These are phyloP conservation scores for Synergus umbraculus DNA, from an alignment of 2,888 invertebrate genomes.

Conservation along the genomic window DNA sequence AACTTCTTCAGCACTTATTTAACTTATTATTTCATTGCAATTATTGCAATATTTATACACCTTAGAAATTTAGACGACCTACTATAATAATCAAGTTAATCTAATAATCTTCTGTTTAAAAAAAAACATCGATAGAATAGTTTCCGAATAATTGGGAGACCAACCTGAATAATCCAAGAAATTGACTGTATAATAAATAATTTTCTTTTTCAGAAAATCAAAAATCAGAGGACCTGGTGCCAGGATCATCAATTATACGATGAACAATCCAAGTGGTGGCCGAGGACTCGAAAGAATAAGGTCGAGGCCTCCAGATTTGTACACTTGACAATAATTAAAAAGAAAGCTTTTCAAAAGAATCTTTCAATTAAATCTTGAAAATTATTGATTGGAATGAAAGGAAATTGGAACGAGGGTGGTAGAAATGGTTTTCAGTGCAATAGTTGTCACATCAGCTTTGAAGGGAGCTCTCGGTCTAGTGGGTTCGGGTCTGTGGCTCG, in stretches of 20 bases:
- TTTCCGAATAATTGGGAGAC: too few relatives aligned
- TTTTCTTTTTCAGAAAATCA: slow-evolving; percentile 50
- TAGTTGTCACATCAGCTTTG: slow-evolving; percentile 87
- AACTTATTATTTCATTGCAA: too few relatives aligned
- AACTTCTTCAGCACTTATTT: too few relatives aligned
- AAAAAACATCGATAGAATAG: too few relatives aligned
- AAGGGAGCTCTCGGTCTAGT: slow-evolving; percentile 86
- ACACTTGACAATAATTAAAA: slow-evolving; percentile 45
- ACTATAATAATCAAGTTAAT: too few relatives aligned
- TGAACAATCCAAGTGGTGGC: slow-evolving; percentile 58
- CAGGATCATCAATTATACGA: slow-evolving; percentile 50
- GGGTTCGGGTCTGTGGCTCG: slow-evolving; percentile 89
- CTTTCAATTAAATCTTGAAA: background rate
- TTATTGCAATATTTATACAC: too few relatives aligned
- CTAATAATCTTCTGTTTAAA: too few relatives aligned
- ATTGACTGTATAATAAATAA: background rate
- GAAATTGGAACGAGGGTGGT: background rate
- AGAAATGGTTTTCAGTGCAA: slow-evolving; percentile 86
- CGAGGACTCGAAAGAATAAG: slow-evolving; percentile 61
- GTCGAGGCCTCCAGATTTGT: slow-evolving; percentile 61
- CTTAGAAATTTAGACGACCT: too few relatives aligned
- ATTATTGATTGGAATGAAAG: background rate
- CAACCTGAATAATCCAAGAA: too few relatives aligned
- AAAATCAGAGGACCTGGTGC: slow-evolving; percentile 4
- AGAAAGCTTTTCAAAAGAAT: background rate